phyloP scores from a whole-genome alignment of 2,797 vertebrate species.

The Helarctos malayanus region DNA sequence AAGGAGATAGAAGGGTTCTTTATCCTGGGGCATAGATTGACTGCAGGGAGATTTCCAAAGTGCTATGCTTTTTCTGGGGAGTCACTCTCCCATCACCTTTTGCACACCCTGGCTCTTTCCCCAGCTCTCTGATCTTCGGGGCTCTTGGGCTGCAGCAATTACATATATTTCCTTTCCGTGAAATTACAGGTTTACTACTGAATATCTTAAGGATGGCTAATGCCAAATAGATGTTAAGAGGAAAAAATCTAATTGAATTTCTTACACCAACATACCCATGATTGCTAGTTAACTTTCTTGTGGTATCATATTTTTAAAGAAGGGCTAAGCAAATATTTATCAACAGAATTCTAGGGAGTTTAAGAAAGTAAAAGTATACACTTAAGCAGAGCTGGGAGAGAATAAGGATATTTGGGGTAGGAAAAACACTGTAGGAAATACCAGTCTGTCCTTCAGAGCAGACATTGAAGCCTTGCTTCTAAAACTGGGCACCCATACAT shows the following conservation, averaged over 20 bases:
- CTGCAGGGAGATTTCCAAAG: neutral
- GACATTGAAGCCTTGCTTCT: neutral
- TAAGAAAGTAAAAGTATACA: neutral
- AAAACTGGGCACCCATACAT: neutral
- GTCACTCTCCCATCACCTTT: neutral
- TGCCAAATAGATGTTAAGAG: neutral
- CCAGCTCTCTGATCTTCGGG: neutral
- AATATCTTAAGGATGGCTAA: neutral
- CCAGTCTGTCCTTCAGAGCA: neutral
- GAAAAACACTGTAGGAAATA: neutral
- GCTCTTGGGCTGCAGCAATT: neutral
- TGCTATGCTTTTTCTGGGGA: neutral
- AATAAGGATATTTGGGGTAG: neutral
- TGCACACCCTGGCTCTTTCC: neutral
- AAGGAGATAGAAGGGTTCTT: neutral
- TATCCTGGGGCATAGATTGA: neutral
- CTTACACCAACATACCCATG: neutral
- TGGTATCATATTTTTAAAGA: conserved; percentile 9
- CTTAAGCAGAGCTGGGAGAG: neutral
- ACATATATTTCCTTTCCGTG: neutral
- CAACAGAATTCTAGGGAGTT: conserved; percentile 29
- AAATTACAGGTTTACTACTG: neutral
- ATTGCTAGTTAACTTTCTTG: neutral
- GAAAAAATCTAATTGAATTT: conserved; percentile 19
- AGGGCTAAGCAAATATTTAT: neutral